These are phyloP conservation scores for Lytechinus pictus DNA, from an alignment of 35 echinoderm and acorn worm species.

Conservation along the genomic window DNA sequence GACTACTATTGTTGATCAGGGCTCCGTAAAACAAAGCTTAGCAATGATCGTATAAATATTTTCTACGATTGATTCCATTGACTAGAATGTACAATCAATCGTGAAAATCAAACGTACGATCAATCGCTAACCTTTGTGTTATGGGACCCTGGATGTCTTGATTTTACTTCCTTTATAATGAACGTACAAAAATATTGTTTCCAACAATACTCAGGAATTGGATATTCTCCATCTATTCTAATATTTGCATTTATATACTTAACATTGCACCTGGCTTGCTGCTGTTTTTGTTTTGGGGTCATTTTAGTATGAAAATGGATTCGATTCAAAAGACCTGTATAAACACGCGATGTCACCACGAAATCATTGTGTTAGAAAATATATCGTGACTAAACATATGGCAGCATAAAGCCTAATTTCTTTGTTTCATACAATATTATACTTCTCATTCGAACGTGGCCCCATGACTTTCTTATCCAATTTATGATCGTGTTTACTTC, in stretches of 20 bases:
- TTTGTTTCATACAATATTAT: background rate
- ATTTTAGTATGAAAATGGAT: too few relatives aligned
- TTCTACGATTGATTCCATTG: too few relatives aligned
- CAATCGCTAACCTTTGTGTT: background rate
- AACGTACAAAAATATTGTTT: background rate
- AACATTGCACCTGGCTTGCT: too few relatives aligned
- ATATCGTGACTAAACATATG: background rate
- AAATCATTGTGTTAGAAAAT: background rate
- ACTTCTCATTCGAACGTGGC: background rate
- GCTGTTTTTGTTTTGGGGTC: too few relatives aligned
- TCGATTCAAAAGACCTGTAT: background rate
- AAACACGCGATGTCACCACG: background rate
- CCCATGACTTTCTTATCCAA: background rate
- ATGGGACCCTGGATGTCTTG: background rate
- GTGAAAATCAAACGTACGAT: background rate
- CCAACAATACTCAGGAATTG: background rate
- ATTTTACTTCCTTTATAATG: too few relatives aligned
- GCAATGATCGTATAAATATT: too few relatives aligned
- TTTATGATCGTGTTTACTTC: background rate
- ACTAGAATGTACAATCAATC: too few relatives aligned
- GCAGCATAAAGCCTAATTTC: background rate
- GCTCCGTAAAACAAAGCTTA: too few relatives aligned
- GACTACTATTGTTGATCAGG: too few relatives aligned
- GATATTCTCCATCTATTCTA: background rate
- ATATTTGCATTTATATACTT: too few relatives aligned